Conservation (phyloP, 2,888 invertebrate species). For the Ptychoptera contaminata region DNA sequence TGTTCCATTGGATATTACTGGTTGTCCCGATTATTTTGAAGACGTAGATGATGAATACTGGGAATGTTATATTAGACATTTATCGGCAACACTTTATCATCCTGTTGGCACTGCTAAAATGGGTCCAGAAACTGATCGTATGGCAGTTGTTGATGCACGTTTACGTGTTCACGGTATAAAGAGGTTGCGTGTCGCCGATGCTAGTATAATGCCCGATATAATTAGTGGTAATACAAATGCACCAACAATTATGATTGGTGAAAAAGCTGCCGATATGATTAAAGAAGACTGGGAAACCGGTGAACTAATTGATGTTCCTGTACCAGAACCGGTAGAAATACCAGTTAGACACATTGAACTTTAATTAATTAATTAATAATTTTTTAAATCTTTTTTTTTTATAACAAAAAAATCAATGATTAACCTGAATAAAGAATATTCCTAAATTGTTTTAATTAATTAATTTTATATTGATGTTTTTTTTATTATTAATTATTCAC, state of each 20-base stretch:
- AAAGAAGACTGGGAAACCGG: slow-evolving; percentile 26
- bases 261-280: slow-evolving; percentile 47
- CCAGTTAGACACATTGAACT: too few species aligned
- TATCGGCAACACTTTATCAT: slow-evolving; percentile 44
- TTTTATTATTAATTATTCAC: too few species aligned
- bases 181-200: slow-evolving; percentile 42
- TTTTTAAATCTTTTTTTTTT: too few species aligned
- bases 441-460: too few species aligned
- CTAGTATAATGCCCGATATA: slow-evolving; percentile 49
- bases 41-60: slow-evolving; percentile 34
- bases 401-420: too few species aligned
- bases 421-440: too few species aligned
- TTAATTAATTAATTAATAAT: too few species aligned
- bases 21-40: slow-evolving; percentile 15
- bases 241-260: slow-evolving; percentile 46
- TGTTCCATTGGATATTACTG: slow-evolving; percentile 37
- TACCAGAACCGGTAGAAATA: too few species aligned
- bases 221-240: slow-evolving; percentile 46
- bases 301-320: too few species aligned
- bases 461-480: too few species aligned
- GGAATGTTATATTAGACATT: slow-evolving; percentile 38
- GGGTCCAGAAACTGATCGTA: slow-evolving; percentile 34
- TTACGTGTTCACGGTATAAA: slow-evolving; percentile 36
- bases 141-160: slow-evolving; percentile 35
- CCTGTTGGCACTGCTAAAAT: slow-evolving; percentile 55